Base-by-base conservation (phyloP, 2,113 vertebrate genomes). In the Corydoras sp. region DNA sequence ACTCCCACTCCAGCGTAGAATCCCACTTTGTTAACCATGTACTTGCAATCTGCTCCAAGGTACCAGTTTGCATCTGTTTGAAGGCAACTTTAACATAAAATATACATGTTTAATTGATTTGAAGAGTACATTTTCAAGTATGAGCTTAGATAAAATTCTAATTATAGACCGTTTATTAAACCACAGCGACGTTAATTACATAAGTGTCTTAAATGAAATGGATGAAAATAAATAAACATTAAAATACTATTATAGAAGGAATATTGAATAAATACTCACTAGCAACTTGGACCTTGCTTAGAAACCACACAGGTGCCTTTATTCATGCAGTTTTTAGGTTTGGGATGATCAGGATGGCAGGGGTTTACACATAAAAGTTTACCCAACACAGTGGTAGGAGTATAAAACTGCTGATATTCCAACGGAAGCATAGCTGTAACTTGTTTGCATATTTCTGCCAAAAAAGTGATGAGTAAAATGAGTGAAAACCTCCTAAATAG, bases 11-110 rank as follows among this genome's bases (percentile, higher is more conserved):
- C 80, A 10, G 70, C 69, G 63, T 72, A 77, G n/a, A 81, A 49
- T 54, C 78, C 82, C 15, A 60, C 59, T 69, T 81, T 83, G 72
- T 62, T 58, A 31, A 83, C 58, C 48, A 61, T 24, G 54, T 66
- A 24, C 2, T 10, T 30, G 58, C 82, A 83, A 29, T 74, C 59
- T 3, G 29, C 30, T 60, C 80, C 82, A 50, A 80, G 51, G 70
- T 74, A 83, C 82, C 80, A 83, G 9, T 49, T 48, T 8, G 5
- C 59, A 11, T 58, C 58, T 48, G 15, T 13, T 0, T 78, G 35
- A 10, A 5, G 48, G 35, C 79, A 81, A 29, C 79, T 81, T 58
- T 0, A 69, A 62, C 0, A 62, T 30, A 74, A 2, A 68, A 55
- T 43, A 43, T 2, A 43, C 35, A 43, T 43, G 7, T 43, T 43